phyloP scores from a whole-genome alignment of 1,140 invertebrate species.

The Drosophila bipectinata region DNA sequence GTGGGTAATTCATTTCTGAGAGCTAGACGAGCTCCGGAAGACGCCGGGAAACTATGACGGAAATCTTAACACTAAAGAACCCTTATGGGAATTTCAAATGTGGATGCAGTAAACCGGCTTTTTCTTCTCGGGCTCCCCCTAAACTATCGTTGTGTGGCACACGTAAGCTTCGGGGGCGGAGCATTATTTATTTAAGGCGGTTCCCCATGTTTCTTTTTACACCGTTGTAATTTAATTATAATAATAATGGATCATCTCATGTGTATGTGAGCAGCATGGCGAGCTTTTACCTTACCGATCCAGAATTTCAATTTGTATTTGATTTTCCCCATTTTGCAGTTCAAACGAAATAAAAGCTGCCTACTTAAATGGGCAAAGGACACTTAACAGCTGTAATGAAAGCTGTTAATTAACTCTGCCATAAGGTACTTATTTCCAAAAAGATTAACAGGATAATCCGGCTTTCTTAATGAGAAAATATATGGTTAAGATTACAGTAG shows the following conservation, averaged over 20 bases:
- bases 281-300: background rate
- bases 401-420: conserved; percentile 4
- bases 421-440: conserved; percentile 19
- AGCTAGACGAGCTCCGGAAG: conserved; percentile 44
- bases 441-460: conserved; percentile 14
- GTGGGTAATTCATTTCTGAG: conserved; percentile 54
- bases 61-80: conserved; percentile 49
- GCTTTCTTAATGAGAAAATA: conserved; percentile 4
- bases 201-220: conserved; percentile 14
- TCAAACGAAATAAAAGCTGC: conserved; percentile 7
- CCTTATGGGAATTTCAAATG: conserved; percentile 52
- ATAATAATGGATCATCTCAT: conserved; percentile 15
- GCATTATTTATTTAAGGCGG: conserved; percentile 18
- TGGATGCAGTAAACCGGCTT: conserved; percentile 34
- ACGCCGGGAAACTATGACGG: conserved; percentile 44
- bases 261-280: background rate
- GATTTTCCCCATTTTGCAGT: background rate
- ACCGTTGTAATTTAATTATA: conserved; percentile 21
- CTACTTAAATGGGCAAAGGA: conserved; percentile 10
- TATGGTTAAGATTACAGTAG: background rate
- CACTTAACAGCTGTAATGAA: background rate
- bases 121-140: conserved; percentile 12
- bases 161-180: background rate
- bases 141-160: conserved; percentile 2
- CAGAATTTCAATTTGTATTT: background rate